These are phyloP conservation scores for Apamea crenata DNA, from an alignment of 2,888 invertebrate genomes.

Conservation along the genomic window DNA sequence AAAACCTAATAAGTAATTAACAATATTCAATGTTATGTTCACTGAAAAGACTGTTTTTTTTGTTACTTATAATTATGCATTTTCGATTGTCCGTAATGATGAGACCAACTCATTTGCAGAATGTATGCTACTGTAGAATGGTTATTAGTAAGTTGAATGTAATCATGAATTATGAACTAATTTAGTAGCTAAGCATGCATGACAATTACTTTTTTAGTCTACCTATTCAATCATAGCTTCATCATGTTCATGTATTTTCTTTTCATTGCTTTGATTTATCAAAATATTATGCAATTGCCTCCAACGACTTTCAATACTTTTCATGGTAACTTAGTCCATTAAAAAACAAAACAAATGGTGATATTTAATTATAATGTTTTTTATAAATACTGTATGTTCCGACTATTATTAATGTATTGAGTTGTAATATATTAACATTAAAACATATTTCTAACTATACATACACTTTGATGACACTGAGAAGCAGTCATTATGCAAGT, in stretches of 20 bases:
- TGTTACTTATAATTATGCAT: neutral
- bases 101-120: slow-evolving; percentile 22
- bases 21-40: neutral
- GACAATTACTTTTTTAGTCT: slow-evolving; percentile 23
- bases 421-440: neutral
- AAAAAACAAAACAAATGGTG: slow-evolving; percentile 3
- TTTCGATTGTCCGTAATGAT: slow-evolving; percentile 11
- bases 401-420: neutral
- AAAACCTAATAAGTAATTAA: neutral
- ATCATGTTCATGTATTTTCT: slow-evolving; percentile 11
- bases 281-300: slow-evolving; percentile 53
- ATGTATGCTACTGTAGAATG: slow-evolving; percentile 18
- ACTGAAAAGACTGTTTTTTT: neutral
- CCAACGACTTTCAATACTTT: slow-evolving; percentile 32
- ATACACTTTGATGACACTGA: neutral
- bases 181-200: slow-evolving; percentile 40
- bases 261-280: neutral
- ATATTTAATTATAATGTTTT: neutral
- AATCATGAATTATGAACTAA: slow-evolving; percentile 41
- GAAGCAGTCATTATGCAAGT: neutral
- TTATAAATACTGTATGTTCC: slow-evolving; percentile 7
- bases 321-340: slow-evolving; percentile 8
- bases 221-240: slow-evolving; percentile 34
- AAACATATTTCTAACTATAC: neutral
- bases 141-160: slow-evolving; percentile 23